Conservation (phyloP, 2,113 vertebrate species). For the Acanthochromis polyacanthus region DNA sequence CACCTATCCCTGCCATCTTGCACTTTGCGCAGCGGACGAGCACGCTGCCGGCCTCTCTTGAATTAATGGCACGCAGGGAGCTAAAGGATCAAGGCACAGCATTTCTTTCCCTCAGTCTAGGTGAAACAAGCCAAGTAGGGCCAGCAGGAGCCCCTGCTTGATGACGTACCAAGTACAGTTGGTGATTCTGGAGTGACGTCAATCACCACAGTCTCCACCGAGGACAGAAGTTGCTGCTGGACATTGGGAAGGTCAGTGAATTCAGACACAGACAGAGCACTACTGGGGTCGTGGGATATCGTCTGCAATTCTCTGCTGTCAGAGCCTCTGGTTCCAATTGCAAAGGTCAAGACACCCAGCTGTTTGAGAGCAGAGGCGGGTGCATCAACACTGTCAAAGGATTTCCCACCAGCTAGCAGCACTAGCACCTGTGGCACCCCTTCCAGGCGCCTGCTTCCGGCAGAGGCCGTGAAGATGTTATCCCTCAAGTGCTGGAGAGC, state of each 20-base stretch:
- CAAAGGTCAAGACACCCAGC: neutral
- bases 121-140: too few relatives aligned
- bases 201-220: constrained; percentile 25
- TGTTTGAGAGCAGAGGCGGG: constrained; percentile 15
- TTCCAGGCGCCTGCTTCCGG: neutral
- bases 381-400: constrained; percentile 61
- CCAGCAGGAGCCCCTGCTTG: neutral
- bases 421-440: neutral
- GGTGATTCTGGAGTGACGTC: constrained; percentile 30
- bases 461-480: constrained; percentile 57
- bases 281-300: constrained; percentile 51
- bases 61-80: too few relatives aligned
- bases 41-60: neutral
- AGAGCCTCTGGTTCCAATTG: constrained; percentile 38
- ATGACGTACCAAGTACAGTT: constrained; percentile 46
- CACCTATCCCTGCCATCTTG: too few relatives aligned
- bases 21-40: too few relatives aligned
- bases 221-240: constrained; percentile 44
- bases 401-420: constrained; percentile 50
- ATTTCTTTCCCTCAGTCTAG: too few relatives aligned
- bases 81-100: too few relatives aligned
- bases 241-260: constrained; percentile 49
- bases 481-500: constrained; percentile 69
- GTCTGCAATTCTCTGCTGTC: constrained; percentile 52
- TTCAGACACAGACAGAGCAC: constrained; percentile 54